These are phyloP conservation scores for Argyrosomus regius DNA, from an alignment of 2,797 vertebrate species.

Conservation along the genomic window DNA sequence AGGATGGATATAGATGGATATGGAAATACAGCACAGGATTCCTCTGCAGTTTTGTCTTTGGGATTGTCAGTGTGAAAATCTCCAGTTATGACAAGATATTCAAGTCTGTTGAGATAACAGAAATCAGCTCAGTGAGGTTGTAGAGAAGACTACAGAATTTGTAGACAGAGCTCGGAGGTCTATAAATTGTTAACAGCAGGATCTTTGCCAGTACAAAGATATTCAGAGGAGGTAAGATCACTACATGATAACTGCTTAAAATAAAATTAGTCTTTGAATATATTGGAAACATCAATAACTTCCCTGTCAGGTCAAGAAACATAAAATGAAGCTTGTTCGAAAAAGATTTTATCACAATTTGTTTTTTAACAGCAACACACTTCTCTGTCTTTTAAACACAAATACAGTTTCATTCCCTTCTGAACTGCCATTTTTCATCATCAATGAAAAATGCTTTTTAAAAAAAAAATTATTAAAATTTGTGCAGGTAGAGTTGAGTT, in stretches of 20 bases:
- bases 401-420: too few species aligned
- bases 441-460: too few species aligned
- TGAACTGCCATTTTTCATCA: too few species aligned
- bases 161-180: neutral
- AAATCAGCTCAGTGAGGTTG: neutral
- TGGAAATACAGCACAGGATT: neutral
- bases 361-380: neutral
- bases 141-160: neutral
- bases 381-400: too few species aligned
- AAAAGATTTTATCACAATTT: neutral
- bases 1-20: too few species aligned
- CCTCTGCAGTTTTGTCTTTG: neutral
- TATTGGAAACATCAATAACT: neutral
- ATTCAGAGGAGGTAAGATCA: neutral
- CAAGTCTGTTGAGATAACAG: neutral
- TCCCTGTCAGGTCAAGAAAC: neutral
- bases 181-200: slow-evolving; percentile 11
- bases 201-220: neutral
- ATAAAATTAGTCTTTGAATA: neutral
- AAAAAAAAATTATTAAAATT: too few species aligned
- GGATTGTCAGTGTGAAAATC: neutral
- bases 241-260: neutral
- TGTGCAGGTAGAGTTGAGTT: too few species aligned
- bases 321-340: neutral
- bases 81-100: neutral